Evolutionary conservation across 2,888 invertebrate species (phyloP).

Genomic region (Linhomoeus sp.): DNA sequence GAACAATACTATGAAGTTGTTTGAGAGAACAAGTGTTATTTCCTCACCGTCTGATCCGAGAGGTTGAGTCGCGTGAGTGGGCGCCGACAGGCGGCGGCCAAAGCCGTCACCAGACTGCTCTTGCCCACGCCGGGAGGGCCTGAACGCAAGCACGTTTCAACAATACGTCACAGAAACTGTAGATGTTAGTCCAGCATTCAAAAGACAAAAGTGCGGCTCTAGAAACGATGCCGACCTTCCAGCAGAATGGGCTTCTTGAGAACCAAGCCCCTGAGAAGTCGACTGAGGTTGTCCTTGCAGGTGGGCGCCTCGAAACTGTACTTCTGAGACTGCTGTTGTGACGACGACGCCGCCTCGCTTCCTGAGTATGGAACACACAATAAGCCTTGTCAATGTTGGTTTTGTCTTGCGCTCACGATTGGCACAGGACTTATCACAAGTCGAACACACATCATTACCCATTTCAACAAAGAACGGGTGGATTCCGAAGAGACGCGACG

Average conservation of each 20-base stretch:
- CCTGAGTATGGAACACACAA: no score
- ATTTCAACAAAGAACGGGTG: background rate
- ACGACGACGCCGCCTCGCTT: background rate
- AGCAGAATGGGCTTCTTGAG: slow-evolving; percentile 62
- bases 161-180: no score
- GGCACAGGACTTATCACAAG: no score
- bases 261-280: slow-evolving; percentile 62
- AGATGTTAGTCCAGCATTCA: no score
- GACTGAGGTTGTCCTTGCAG: slow-evolving; percentile 49
- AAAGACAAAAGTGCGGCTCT: no score
- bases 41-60: slow-evolving; percentile 79
- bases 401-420: no score
- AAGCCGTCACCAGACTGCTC: slow-evolving; percentile 72
- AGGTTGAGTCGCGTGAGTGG: slow-evolving; percentile 77
- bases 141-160: no score
- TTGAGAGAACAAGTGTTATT: background rate
- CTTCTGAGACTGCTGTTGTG: slow-evolving; percentile 18
- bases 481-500: no score
- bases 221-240: slow-evolving; percentile 41
- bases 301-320: slow-evolving; percentile 29
- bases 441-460: no score
- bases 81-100: slow-evolving; percentile 64
- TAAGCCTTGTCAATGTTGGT: no score
- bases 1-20: slow-evolving; percentile 1
- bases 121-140: slow-evolving; percentile 87